These are phyloP conservation scores for Pseudochromis fuscus DNA, from an alignment of 2,797 vertebrate genomes.

Conservation along the genomic window DNA sequence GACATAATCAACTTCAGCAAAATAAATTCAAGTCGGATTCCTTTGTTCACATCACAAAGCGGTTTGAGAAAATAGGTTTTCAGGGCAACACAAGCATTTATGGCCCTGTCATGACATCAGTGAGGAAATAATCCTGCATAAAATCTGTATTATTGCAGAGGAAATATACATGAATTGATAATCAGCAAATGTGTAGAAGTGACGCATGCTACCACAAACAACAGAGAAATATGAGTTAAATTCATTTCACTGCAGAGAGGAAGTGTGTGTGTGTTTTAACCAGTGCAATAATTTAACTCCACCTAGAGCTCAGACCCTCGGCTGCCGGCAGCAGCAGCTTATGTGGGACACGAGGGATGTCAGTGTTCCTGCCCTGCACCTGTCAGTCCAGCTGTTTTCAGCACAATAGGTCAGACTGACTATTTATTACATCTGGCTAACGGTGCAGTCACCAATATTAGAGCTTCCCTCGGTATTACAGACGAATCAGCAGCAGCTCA, in stretches of 20 bases:
- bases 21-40: background rate
- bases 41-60: no score
- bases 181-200: background rate
- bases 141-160: background rate
- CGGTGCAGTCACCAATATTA: background rate
- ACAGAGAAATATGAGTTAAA: constrained; percentile 1
- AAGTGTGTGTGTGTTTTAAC: constrained; percentile 19
- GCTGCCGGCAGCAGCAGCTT: constrained; percentile 53
- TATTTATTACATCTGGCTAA: constrained; percentile 27
- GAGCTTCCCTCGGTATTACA: background rate
- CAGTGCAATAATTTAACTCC: constrained; percentile 7
- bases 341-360: constrained; percentile 54
- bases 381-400: constrained; percentile 77
- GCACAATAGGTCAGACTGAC: constrained; percentile 61
- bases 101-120: background rate
- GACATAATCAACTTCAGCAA: background rate
- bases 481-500: background rate
- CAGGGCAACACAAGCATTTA: background rate
- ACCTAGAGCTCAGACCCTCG: constrained; percentile 9
- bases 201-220: background rate
- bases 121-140: background rate
- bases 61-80: background rate
- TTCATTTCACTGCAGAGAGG: constrained; percentile 2
- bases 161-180: background rate
- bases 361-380: constrained; percentile 62